Conservation (phyloP, 2,888 invertebrate genomes). For the Achlya flavicornis region DNA sequence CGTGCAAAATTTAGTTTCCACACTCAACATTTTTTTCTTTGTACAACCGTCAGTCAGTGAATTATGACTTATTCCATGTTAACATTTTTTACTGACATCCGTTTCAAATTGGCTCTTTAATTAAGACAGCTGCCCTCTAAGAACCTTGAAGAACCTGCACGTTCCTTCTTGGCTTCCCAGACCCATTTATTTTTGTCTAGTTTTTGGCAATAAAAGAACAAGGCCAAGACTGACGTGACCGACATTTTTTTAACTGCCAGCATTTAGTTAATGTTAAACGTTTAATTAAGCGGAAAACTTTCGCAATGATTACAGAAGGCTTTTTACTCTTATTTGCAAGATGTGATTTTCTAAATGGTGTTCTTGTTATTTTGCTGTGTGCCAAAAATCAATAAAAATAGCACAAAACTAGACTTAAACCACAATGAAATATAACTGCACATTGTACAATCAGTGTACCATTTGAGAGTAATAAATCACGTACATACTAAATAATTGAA, state of each 20-base stretch:
- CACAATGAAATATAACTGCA: background rate
- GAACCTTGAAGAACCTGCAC: slow-evolving; percentile 25
- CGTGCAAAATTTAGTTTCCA: background rate
- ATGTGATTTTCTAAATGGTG: background rate
- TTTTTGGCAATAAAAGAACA: background rate
- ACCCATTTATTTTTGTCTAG: slow-evolving; percentile 21
- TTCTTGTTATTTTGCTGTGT: background rate
- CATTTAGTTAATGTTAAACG: background rate
- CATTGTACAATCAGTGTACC: background rate
- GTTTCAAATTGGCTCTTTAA: slow-evolving; percentile 6
- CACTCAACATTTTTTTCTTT: background rate
- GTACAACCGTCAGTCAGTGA: background rate
- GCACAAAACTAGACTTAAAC: background rate
- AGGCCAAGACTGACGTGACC: background rate
- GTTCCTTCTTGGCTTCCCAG: slow-evolving; percentile 28
- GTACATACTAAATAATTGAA: background rate
- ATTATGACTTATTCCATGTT: slow-evolving; percentile 6
- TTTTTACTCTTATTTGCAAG: background rate
- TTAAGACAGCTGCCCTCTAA: slow-evolving; percentile 20
- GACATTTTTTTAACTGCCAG: background rate
- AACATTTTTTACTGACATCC: slow-evolving; percentile 3
- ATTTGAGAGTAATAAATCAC: background rate
- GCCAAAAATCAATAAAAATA: background rate
- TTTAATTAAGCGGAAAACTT: background rate
- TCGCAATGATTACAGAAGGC: background rate